phyloP scores from a whole-genome alignment of 1,140 invertebrate species.

The Scaptomyza montana region DNA sequence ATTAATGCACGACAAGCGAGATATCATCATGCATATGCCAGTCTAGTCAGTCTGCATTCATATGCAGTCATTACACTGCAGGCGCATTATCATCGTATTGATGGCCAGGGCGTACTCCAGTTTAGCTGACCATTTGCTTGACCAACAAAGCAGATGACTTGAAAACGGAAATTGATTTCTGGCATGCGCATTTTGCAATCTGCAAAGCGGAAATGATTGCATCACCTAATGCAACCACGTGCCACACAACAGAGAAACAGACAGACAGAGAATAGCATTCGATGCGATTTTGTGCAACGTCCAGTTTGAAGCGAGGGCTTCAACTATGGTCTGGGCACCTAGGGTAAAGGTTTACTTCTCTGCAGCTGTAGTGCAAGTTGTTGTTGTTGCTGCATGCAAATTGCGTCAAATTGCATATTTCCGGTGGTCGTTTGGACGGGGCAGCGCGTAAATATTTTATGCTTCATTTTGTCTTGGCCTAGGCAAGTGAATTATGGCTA shows the following conservation, averaged over 20 bases:
- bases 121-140: slow-evolving; percentile 23
- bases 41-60: not conserved
- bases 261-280: not conserved
- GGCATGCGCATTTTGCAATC: slow-evolving; percentile 61
- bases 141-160: slow-evolving; percentile 22
- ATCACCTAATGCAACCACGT: slow-evolving; percentile 75
- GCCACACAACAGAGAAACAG: slow-evolving; percentile 39
- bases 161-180: slow-evolving; percentile 77
- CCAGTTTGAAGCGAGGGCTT: not conserved
- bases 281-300: slow-evolving; percentile 30
- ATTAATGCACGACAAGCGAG: slow-evolving; percentile 31
- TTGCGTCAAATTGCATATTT: slow-evolving; percentile 82
- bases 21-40: slow-evolving; percentile 10
- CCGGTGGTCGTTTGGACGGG: slow-evolving; percentile 55
- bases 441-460: slow-evolving; percentile 78
- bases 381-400: slow-evolving; percentile 63
- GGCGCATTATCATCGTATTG: not conserved
- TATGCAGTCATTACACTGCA: slow-evolving; percentile 1
- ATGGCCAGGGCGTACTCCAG: slow-evolving; percentile 18
- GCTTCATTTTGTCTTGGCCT: slow-evolving; percentile 80
- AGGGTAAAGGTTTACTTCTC: slow-evolving; percentile 23
- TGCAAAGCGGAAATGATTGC: slow-evolving; percentile 76
- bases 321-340: not conserved
- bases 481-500: slow-evolving; percentile 79
- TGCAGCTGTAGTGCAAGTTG: slow-evolving; percentile 13